Conservation (phyloP, 2,797 vertebrate species). For the Pogonophryne albipinna region DNA sequence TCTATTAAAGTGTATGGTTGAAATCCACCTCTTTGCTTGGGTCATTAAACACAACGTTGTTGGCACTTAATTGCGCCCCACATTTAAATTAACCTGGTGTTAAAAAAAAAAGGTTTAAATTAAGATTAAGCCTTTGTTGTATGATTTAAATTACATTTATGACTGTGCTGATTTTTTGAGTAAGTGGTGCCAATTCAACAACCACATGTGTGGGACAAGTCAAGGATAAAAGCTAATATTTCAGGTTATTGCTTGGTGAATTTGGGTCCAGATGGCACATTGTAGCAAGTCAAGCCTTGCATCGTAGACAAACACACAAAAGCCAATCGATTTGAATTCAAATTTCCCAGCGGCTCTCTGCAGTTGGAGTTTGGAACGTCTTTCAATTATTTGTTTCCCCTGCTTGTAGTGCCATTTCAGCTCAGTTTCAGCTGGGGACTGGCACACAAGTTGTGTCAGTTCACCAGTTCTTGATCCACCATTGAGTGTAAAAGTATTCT, state of each 20-base stretch:
- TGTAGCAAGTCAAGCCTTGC: slow-evolving; percentile 14
- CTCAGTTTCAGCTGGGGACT: slow-evolving; percentile 15
- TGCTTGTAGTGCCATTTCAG: slow-evolving; percentile 17
- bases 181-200: not conserved
- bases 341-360: slow-evolving; percentile 27
- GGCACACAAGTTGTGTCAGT: slow-evolving; percentile 13
- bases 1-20: slow-evolving; percentile 16
- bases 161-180: slow-evolving; percentile 6
- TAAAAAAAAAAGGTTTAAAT: not conserved
- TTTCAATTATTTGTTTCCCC: slow-evolving; percentile 33
- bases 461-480: slow-evolving; percentile 28
- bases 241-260: slow-evolving; percentile 31
- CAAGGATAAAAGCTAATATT: slow-evolving; percentile 34
- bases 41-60: slow-evolving; percentile 14
- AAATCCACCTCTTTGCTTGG: slow-evolving; percentile 13
- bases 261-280: not conserved
- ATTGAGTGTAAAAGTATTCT: not conserved
- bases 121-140: not conserved
- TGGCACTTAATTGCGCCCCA: not conserved
- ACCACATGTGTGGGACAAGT: not conserved
- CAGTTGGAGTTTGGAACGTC: slow-evolving; percentile 13
- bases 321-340: slow-evolving; percentile 30
- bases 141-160: slow-evolving; percentile 11
- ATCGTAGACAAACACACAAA: slow-evolving; percentile 7
- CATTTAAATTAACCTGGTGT: not conserved